phyloP scores from a whole-genome alignment of 2,797 vertebrate species.

The Thripadectes ignobilis region DNA sequence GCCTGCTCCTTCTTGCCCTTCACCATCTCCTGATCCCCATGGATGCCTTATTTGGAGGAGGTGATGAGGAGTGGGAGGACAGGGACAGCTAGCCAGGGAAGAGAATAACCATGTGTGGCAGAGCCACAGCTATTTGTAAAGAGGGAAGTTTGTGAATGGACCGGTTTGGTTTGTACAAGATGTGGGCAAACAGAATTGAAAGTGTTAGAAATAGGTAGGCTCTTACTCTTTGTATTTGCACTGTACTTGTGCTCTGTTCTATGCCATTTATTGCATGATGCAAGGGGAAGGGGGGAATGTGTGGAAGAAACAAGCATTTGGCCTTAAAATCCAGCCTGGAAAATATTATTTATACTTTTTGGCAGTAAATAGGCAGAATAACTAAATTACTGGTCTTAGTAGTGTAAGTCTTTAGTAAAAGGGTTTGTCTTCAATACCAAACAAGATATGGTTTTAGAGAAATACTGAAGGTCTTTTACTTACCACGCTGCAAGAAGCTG shows the following conservation, averaged over 20 bases:
- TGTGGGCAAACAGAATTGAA: background rate
- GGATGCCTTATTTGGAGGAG: background rate
- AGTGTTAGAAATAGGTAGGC: background rate
- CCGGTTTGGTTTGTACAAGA: background rate
- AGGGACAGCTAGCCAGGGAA: background rate
- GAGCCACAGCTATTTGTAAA: background rate
- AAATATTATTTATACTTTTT: background rate
- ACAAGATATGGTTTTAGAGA: background rate
- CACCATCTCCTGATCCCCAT: background rate
- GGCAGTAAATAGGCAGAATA: background rate
- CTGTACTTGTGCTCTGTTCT: background rate
- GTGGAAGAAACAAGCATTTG: background rate
- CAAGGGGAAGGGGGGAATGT: background rate
- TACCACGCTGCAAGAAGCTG: background rate
- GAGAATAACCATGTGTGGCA: background rate
- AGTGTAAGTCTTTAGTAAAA: background rate
- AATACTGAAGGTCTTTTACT: background rate
- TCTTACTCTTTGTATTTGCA: background rate
- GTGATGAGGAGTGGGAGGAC: background rate
- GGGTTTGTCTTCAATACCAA: background rate
- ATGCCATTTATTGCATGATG: background rate
- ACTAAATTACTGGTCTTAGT: background rate
- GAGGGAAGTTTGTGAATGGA: background rate
- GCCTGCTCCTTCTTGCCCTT: background rate
- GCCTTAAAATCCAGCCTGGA: background rate